Evolutionary conservation across 2,113 vertebrate genomes (phyloP), one percentile per base, ranked within the genome.

Genomic region (Vimba vimba): DNA sequence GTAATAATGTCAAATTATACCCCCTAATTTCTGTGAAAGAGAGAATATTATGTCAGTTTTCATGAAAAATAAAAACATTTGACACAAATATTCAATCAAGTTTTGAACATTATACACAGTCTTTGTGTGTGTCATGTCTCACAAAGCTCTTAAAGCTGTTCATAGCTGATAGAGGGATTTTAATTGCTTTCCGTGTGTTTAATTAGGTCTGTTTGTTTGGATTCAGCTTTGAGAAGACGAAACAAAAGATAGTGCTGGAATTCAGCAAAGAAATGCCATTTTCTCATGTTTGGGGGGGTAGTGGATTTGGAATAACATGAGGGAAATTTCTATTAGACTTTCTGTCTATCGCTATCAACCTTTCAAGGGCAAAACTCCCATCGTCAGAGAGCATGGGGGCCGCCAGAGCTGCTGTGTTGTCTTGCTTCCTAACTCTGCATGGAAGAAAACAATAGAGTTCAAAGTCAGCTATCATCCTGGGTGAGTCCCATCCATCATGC

Each of bases 401-500:
- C 87, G 88, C 82, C 10, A 84, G 83, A 89, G 55, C 83, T 83
- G 83, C 78, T 2, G 59, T 52, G 55, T 89, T 83, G 90, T 89
- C 88, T 86, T 88, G 83, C 87, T 85, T 84, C 89, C 90, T 83
- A 85, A 80, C 87, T 90, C 82, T 90, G 89, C 83, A 80, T 91
- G 88, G 89, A 90, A 85, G 86, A 88, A 91, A 93, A 93, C 90
- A 92, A 93, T 91, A 89, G 80, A 90, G 88, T 81, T 90, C 86
- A 62, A 81, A 88, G 91, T 88, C 88, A 93, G 93, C 92, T 88
- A 92, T 94, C 93, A 93, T 93, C 84, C 91, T 86, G 86, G 89
- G 87, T 89, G 88, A 92, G 90, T 86, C 85, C 90, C 91, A 94
- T 95, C 92, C 92, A 93, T 95, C 93, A 94, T 91, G 45, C 11